A percentile compares a stretch with the other conserved stretches of the same genome.
phyloP scores from a whole-genome alignment of 2,888 invertebrate genomes.

The Caenorhabditis sp. region DNA sequence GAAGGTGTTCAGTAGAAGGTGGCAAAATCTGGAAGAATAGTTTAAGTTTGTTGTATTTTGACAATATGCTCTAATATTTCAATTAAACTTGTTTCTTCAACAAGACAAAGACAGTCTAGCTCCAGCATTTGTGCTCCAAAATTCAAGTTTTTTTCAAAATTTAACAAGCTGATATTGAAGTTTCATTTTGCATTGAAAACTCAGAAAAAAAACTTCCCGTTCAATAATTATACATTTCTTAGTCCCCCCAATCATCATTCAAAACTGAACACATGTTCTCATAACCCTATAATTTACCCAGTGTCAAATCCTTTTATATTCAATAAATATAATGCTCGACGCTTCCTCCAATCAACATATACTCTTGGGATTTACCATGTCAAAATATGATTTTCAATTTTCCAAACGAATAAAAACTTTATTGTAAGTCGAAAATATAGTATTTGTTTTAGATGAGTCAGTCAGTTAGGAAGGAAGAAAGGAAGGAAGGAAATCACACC shows the following conservation, averaged over 20 bases:
- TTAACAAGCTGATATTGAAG: too few species aligned
- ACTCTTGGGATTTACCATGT: background rate
- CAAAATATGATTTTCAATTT: background rate
- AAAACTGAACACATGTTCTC: background rate
- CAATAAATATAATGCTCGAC: background rate
- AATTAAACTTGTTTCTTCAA: too few species aligned
- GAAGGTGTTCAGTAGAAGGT: too few species aligned
- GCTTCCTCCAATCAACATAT: background rate
- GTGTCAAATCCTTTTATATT: background rate
- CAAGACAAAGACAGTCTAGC: too few species aligned
- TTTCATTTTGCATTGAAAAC: too few species aligned
- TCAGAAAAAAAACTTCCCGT: too few species aligned
- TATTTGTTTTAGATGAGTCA: conserved; percentile 1
- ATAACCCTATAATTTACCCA: background rate
- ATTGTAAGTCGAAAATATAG: background rate
- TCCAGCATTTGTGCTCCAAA: too few species aligned
- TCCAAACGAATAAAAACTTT: background rate
- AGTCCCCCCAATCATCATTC: background rate
- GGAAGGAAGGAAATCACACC: background rate
- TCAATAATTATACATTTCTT: too few species aligned
- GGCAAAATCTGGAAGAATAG: too few species aligned
- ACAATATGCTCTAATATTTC: too few species aligned
- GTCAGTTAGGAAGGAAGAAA: background rate
- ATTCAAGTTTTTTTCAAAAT: too few species aligned
- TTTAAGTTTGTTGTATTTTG: too few species aligned